Conservation (phyloP, 2,888 invertebrate species). For the Entomobrya proxima region DNA sequence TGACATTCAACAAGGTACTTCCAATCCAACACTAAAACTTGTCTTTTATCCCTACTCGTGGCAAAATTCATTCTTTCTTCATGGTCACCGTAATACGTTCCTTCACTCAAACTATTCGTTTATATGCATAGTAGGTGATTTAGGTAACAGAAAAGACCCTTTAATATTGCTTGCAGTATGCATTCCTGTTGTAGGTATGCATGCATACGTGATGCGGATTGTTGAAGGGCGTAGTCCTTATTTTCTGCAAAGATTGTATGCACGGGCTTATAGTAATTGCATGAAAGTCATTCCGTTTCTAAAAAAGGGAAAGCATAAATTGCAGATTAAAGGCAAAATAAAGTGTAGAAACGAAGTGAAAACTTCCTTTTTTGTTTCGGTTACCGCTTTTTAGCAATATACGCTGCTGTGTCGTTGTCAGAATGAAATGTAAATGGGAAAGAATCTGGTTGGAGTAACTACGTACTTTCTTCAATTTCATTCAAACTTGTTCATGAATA, state of each 20-base stretch:
- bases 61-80: conserved; percentile 31
- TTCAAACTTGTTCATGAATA: conserved; percentile 28
- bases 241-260: background rate
- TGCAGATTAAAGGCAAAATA: conserved; percentile 26
- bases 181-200: background rate
- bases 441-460: background rate
- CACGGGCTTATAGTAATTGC: background rate
- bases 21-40: background rate
- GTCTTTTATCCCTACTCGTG: background rate
- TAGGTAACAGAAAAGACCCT: background rate
- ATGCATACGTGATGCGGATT: conserved; percentile 30
- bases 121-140: background rate
- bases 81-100: conserved; percentile 44
- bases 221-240: conserved; percentile 54
- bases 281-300: background rate
- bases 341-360: background rate
- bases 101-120: background rate
- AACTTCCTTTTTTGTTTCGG: background rate
- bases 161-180: conserved; percentile 6
- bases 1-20: conserved; percentile 53
- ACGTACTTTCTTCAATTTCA: background rate
- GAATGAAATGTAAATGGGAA: conserved; percentile 25
- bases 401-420: too few species aligned
- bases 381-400: background rate
- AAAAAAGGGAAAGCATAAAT: conserved; percentile 26